Base-by-base conservation (phyloP, 2,113 vertebrate species). In the Vicugna pacos region DNA sequence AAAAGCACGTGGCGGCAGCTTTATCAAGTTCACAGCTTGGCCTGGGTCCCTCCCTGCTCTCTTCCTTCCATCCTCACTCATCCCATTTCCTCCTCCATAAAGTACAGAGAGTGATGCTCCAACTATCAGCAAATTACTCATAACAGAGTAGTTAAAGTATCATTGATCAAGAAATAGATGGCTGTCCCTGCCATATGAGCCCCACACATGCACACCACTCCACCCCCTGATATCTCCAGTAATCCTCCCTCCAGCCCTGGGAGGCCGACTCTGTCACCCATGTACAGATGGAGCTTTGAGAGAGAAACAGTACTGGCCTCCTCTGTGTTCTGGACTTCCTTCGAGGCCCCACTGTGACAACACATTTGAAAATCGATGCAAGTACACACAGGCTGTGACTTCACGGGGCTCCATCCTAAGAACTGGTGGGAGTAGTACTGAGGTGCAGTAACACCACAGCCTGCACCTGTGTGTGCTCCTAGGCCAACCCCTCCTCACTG, bases 161-260 rank as follows among this genome's bases (percentile, higher is more conserved):
- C 60, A 22, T 1, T 12, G 11, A 48, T n/a, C 24, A 77, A 89
- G 81, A 94, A 28, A 8, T 0, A 52, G 46, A 42, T 8, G 80
- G 56, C 24, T 13, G 7, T 5, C 17, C 28, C 48, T 48, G 54
- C 26, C 60, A 4, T 1, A 13, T 26, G 83, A 19, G 4, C 17
- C 56, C 32, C 2, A n/a, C 6, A 20, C 0, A 0, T 15, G 30
- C 75, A 8, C 42, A 22, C 2, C 22, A n/a, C 54, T 9, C 26
- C 14, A 3, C 1, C 0, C 28, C 17, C 38, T n/a, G 17, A 65
- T 50, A 14, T 28, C 52, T n/a, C 30, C 2, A 12, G 54, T 22
- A 46, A 38, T 16, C 35, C 12, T 14, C 82, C 48, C 8, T 46
- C 1, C 2, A 64, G 14, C 24, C 42, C 60, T 28, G 5, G 0